These are phyloP conservation scores for Hirtodrosophila cameraria DNA, from an alignment of 2,888 invertebrate genomes.

Conservation along the genomic window DNA sequence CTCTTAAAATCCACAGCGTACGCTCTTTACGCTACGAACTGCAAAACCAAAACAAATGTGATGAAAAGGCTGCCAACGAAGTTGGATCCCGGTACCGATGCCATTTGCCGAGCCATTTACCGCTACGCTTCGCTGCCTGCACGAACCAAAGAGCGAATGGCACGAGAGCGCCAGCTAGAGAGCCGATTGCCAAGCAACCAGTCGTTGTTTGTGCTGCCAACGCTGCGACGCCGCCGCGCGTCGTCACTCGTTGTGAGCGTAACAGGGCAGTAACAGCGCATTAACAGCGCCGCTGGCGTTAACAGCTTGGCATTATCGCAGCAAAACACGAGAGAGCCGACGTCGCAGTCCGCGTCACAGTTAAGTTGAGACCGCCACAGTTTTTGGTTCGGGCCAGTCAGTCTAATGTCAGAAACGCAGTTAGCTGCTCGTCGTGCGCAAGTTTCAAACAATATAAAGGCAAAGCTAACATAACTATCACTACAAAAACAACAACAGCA, in stretches of 20 bases:
- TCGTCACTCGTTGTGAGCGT: too few relatives aligned
- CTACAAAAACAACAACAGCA: conserved; percentile 19
- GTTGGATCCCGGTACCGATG: conserved; percentile 47
- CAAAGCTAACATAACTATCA: conserved; percentile 58
- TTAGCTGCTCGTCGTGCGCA: conserved; percentile 83
- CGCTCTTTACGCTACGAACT: conserved; percentile 59
- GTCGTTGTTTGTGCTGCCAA: conserved; percentile 57
- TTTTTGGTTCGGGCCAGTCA: conserved; percentile 73
- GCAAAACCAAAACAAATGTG: conserved; percentile 81
- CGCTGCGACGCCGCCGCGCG: conserved; percentile 11
- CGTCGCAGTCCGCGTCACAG: conserved; percentile 36
- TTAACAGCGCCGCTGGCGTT: conserved; percentile 45
- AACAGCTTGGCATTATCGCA: conserved; percentile 38
- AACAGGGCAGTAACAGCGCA: conserved; percentile 31
- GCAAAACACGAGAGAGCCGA: conserved; percentile 18
- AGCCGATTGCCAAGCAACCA: conserved; percentile 56
- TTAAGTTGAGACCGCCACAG: conserved; percentile 69
- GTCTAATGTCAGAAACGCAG: conserved; percentile 83
- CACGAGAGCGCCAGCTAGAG: conserved; percentile 39
- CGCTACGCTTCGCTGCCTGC: conserved; percentile 63
- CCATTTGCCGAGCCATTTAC: conserved; percentile 43
- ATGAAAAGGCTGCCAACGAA: conserved; percentile 57
- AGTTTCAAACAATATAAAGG: conserved; percentile 60
- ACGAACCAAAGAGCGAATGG: conserved; percentile 42
- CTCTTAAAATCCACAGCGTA: conserved; percentile 65